Evolutionary conservation across 1,140 invertebrate genomes (phyloP), one percentile per base, ranked within the genome.

Genomic region (Episyrphus balteatus): DNA sequence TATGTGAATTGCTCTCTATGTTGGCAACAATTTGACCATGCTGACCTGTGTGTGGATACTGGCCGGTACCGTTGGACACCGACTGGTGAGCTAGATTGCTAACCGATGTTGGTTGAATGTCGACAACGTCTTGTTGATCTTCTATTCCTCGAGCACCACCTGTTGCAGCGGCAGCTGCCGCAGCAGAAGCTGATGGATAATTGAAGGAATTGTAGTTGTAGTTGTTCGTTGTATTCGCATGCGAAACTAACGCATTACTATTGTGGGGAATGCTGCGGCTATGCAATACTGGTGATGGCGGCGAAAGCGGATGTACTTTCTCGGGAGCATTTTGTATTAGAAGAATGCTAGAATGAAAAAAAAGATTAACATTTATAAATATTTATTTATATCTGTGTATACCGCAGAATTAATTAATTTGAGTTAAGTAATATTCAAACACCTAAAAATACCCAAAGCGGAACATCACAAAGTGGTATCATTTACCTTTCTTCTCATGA

Each of bases 251-350:
- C 19, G 38, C 43, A 44, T 21, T 18, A 32, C 49, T 56, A 42
- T 55, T 57, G 31, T 55, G 57, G 13, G 40, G 40, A 3, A 42
- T 42, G 50, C 59, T 52, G 43, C 66, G 19, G 15, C 34, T 55
- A 51, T 15, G 54, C 44, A 53, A 57, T 11, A 61, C 57, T 6
- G 61, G 65, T 2, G 80, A 68, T 33, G 77, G 76, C 26, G 77
- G 77, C 60, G 64, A 74, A 52, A 68, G 61, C 50, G 72, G 71
- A 62, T 70, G 72, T 55, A 60, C 69, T 71, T 88, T 88, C 62
- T 88, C 84, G 1, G 86, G 86, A 36, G 84, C 86, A 69, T 90
- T 92, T 75, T 94, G 90, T 55, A 95, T 89, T 45, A 88, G 78
- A 49, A 95, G 85, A 53, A 94, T 88, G 64, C 83, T 84, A 59